A percentile compares a stretch with the other conserved stretches of the same genome.
Evolutionary conservation across 2,113 vertebrate species (phyloP).

Genomic region (Marmota monax): DNA sequence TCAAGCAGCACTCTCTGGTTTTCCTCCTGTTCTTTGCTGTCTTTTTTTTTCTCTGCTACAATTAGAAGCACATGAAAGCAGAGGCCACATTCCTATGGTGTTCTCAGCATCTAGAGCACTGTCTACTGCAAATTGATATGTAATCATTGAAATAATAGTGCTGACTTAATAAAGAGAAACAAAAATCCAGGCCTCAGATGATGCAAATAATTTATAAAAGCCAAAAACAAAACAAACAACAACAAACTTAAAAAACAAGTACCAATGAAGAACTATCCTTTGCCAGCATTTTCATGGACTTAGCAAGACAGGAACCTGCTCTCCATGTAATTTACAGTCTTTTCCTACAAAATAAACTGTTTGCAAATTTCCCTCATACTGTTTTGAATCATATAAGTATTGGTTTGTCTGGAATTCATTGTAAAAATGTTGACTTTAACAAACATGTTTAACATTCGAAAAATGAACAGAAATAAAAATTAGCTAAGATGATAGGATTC

Average conservation of each 20-base stretch:
- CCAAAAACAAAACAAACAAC: no score
- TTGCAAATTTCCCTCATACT: neutral
- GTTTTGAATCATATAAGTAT: neutral
- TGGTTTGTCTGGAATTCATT: neutral
- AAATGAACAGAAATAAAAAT: conserved; percentile 9
- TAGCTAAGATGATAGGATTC: neutral
- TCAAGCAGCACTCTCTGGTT: no score
- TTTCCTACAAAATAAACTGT: neutral
- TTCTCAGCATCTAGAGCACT: neutral
- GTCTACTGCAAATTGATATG: neutral
- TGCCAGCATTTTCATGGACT: neutral
- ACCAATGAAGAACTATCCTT: neutral
- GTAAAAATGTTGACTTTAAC: neutral
- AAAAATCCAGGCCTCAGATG: neutral
- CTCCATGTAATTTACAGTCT: neutral
- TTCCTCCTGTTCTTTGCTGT: neutral
- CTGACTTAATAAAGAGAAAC: neutral
- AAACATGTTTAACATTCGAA: neutral
- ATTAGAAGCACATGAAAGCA: neutral
- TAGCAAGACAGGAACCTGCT: neutral
- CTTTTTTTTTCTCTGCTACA: neutral
- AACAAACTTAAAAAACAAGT: no score
- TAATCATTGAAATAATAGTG: neutral
- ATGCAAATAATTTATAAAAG: neutral
- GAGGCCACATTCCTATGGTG: neutral